phyloP scores from a whole-genome alignment of 2,113 vertebrate species.

The Hemiscyllium ocellatum region DNA sequence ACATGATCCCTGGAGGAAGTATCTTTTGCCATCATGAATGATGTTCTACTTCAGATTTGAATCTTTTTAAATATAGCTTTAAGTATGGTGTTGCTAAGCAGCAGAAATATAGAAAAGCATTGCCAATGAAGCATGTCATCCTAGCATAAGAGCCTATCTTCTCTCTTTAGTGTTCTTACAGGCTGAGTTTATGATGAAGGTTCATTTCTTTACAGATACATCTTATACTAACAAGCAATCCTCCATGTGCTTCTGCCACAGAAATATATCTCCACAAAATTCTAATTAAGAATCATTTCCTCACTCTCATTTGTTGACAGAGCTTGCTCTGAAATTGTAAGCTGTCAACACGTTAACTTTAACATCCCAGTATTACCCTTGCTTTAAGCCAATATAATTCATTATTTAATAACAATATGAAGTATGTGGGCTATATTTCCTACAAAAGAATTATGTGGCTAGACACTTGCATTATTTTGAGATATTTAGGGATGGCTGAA shows the following conservation, averaged over 20 bases:
- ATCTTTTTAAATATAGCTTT: slow-evolving; percentile 32
- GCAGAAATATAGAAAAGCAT: not conserved
- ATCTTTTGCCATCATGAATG: slow-evolving; percentile 18
- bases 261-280: slow-evolving; percentile 14
- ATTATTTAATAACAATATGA: not conserved
- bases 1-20: not conserved
- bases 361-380: not conserved
- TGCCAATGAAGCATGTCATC: slow-evolving; percentile 6
- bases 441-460: not conserved
- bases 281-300: slow-evolving; percentile 22
- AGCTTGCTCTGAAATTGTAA: not conserved
- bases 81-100: slow-evolving; percentile 29
- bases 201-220: slow-evolving; percentile 22
- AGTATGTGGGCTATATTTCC: not conserved
- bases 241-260: slow-evolving; percentile 13
- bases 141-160: not conserved
- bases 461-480: not conserved
- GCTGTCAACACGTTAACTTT: not conserved
- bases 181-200: not conserved
- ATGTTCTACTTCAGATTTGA: slow-evolving; percentile 30
- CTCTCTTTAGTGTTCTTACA: slow-evolving; percentile 8
- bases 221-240: slow-evolving; percentile 25
- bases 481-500: not conserved
- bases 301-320: slow-evolving; percentile 11
- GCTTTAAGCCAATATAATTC: not conserved